Base-by-base conservation (phyloP, 2,797 vertebrate genomes). In the Mallotus villosus region DNA sequence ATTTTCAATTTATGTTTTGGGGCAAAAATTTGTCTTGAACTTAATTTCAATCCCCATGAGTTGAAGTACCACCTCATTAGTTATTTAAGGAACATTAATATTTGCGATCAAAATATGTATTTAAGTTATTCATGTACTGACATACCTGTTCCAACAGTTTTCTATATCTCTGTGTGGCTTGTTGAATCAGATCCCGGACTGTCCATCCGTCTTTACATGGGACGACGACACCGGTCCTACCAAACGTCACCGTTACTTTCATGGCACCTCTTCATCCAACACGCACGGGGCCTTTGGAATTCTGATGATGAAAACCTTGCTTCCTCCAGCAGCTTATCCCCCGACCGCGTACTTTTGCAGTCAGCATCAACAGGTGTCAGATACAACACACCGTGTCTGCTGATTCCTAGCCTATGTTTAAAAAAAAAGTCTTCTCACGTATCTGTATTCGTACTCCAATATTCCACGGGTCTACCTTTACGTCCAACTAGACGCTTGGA, bases 231-330 rank as follows among this genome's bases (percentile, higher is more conserved):
- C 95, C 94, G 0, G 95, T 98, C 86, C 93, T 85, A 75, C 96
- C 97, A 84, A 98, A 98, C 27, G 92, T 95, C 75, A 98, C 96
- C 0, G 97, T 98, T 88, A 97, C 96, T 92, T 98, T 98, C 97
- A 98, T 98, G 5, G 70, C 74, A 16, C 74, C 72, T 21, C 74
- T 46, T 87, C 80, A 83, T 83, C 79, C 85, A 84, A 85, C 65
- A 34, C 1, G n/a, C 7, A 25, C 55, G 19, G 73, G 37, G 34
- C 72, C 61, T 75, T 61, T 46, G 21, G 5, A 21, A 19, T 11
- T n/a, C 57, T 1, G 37, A 2, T 41, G 51, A 51, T 53, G 60
- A 64, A 37, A 46, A 60, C 19, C 17, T 29, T 73, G 57, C 16
- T 55, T n/a, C 24, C 58, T 29, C 32, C 19, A 67, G 62, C 34